Evolutionary conservation across 2,888 invertebrate genomes (phyloP).

Genomic region (Tyria jacobaeae): DNA sequence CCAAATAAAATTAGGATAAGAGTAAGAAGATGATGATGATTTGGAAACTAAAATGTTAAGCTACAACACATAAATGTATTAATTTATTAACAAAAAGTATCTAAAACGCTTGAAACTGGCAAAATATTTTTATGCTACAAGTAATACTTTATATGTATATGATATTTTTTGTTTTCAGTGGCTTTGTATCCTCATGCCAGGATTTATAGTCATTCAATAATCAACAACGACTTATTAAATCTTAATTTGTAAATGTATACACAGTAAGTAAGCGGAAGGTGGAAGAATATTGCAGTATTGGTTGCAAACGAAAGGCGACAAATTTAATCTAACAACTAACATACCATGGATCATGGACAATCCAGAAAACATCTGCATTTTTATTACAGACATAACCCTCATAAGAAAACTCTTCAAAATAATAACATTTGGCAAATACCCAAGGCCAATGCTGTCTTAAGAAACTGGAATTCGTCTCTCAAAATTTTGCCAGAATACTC

Average conservation of each 20-base stretch:
- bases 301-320: not conserved
- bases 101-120: not conserved
- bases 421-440: conserved; percentile 9
- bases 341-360: not conserved
- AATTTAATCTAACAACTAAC: not conserved
- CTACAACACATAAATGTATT: not conserved
- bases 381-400: conserved; percentile 2
- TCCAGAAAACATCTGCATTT: not conserved
- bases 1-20: too few relatives aligned
- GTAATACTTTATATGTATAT: too few relatives aligned
- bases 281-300: not conserved
- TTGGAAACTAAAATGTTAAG: too few relatives aligned
- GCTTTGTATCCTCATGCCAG: not conserved
- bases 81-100: too few relatives aligned
- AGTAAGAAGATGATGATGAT: too few relatives aligned
- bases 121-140: not conserved
- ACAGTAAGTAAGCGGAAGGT: too few relatives aligned
- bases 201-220: too few relatives aligned
- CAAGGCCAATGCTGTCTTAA: not conserved
- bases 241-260: too few relatives aligned
- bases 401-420: conserved; percentile 12
- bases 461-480: conserved; percentile 3
- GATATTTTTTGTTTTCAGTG: not conserved
- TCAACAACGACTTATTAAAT: too few relatives aligned
- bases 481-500: not conserved